Base-by-base conservation (phyloP, 1,140 invertebrate genomes). In the Hyposmocoma kahamanoa region DNA sequence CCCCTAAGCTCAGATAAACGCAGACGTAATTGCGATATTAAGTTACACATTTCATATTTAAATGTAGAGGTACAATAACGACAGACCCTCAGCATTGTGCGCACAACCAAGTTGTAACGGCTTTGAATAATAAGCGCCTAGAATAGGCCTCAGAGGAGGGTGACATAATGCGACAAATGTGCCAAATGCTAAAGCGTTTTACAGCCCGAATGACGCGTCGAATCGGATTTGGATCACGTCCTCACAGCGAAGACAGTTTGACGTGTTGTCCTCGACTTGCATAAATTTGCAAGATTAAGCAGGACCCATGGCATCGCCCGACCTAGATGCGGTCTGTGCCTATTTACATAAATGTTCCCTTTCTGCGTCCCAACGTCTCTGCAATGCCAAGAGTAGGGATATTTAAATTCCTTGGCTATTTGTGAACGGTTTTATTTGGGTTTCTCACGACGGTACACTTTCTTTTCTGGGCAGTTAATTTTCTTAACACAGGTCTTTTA, bases 221-320 rank as follows among this genome's bases (percentile, higher is more conserved):
- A 83, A 80, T 80, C 64, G 71, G 67, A 83, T 80, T 80, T 79
- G 68, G 79, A 83, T 83, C 79, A 80, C 77, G 74, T 81, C 60
- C 62, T 72, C 61, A 47, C 54, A 60, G 59, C 60, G 72, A 77
- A 79, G 77, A 76, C 73, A 69, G 72, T 76, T 72, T 80, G 76
- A 78, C 72, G 71, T 74, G 72, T 68, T 72, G 74, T 73, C 64
- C 62, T 63, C 66, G 69, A 70, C 68, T 81, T 75, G 76, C 77
- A 80, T 81, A 81, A 78, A 78, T 83, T 83, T 83, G 73, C 76
- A 79, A 76, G 70, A 77, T 74, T 79, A 80, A 77, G 59, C 65
- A 67, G 68, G 42, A 46, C 52, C 62, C 52, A 19, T 32, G 13
- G 46, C 46, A 47, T 34, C 42, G 44, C 55, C 58, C 62, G 36